These are phyloP conservation scores for Perodicticus potto DNA, from an alignment of 2,797 vertebrate genomes.

Conservation along the genomic window DNA sequence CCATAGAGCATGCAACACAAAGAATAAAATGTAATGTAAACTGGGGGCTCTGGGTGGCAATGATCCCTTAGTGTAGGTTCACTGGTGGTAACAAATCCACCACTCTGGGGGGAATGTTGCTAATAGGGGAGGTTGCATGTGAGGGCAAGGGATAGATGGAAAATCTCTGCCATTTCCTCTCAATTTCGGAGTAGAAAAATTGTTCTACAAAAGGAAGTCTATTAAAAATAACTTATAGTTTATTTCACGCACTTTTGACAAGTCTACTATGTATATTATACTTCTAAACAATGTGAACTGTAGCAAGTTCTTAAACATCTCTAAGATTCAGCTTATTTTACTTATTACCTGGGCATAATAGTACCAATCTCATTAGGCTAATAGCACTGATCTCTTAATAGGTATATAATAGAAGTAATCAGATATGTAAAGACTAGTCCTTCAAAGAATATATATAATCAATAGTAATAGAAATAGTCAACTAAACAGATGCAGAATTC, in stretches of 20 bases:
- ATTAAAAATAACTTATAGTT: not conserved
- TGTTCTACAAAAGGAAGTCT: not conserved
- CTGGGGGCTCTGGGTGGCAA: too few species aligned
- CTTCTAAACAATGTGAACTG: not conserved
- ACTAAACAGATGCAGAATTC: constrained; percentile 28
- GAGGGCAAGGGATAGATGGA: too few species aligned
- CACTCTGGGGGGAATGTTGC: not conserved
- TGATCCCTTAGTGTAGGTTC: not conserved
- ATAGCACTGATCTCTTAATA: too few species aligned
- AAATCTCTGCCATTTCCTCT: not conserved
- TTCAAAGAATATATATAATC: constrained; percentile 27
- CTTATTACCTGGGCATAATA: not conserved
- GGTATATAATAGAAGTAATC: not conserved
- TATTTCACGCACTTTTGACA: not conserved
- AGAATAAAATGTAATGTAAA: not conserved
- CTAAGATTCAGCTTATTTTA: not conserved
- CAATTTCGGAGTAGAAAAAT: not conserved
- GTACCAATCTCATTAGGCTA: not conserved
- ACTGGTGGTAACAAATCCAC: not conserved
- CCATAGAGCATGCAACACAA: not conserved
- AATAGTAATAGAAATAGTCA: not conserved
- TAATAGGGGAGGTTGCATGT: not conserved
- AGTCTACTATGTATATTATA: not conserved
- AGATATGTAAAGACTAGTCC: constrained; percentile 7
- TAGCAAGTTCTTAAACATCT: not conserved